phyloP scores from a whole-genome alignment of 2,797 vertebrate genomes.

The Lutjanus argentimaculatus region DNA sequence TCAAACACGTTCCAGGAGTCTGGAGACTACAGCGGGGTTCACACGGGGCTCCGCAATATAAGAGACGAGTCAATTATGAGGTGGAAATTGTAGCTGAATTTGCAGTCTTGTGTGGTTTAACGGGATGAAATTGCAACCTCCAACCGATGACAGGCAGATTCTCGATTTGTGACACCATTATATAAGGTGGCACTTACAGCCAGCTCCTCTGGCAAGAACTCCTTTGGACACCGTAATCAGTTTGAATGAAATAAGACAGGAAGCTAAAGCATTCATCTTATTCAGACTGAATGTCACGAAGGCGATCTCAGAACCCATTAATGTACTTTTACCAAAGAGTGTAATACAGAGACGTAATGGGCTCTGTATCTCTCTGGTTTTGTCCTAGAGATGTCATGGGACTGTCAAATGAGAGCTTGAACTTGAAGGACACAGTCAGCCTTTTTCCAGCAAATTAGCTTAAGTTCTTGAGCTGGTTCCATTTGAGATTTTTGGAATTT shows the following conservation, averaged over 20 bases:
- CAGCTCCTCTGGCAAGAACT: constrained; percentile 28
- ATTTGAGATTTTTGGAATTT: too few relatives aligned
- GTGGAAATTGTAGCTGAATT: constrained; percentile 14
- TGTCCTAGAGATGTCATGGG: constrained; percentile 7
- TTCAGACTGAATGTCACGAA: constrained; percentile 29
- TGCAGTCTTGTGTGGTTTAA: constrained; percentile 21
- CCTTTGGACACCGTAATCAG: constrained; percentile 28
- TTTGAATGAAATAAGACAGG: constrained; percentile 34
- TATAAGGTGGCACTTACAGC: constrained; percentile 26
- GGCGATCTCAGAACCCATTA: constrained; percentile 7
- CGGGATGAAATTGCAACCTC: constrained; percentile 27
- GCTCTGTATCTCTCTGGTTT: background rate
- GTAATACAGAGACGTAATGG: background rate
- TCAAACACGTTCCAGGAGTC: background rate
- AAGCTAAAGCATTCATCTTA: constrained; percentile 36
- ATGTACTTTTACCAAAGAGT: background rate
- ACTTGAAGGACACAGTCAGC: background rate
- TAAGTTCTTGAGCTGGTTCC: too few relatives aligned
- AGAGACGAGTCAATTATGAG: background rate
- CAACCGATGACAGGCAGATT: constrained; percentile 17
- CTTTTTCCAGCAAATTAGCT: too few relatives aligned
- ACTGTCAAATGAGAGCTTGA: constrained; percentile 1
- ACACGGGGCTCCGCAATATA: background rate
- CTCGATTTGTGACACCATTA: constrained; percentile 22
- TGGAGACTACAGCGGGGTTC: background rate